Evolutionary conservation across 2,113 vertebrate genomes (phyloP).

Genomic region (Gopherus evgoodei): DNA sequence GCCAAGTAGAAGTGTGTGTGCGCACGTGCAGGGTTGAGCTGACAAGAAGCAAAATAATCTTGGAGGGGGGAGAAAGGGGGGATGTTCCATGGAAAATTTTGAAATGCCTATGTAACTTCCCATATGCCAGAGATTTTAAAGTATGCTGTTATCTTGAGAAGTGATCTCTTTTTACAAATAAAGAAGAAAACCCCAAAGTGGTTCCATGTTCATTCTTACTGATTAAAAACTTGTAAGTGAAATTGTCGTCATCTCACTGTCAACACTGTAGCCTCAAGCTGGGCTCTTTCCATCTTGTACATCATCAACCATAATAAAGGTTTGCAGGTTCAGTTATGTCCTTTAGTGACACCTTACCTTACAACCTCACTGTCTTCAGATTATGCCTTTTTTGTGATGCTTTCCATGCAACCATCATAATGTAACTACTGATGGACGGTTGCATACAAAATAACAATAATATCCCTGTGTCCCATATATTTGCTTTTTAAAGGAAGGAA

Average conservation of each 20-base stretch:
- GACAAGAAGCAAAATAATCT: neutral
- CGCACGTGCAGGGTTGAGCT: neutral
- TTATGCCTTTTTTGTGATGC: neutral
- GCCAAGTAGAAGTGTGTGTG: neutral
- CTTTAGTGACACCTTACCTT: neutral
- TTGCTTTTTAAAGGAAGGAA: neutral
- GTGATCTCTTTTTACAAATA: neutral
- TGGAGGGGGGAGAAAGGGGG: neutral
- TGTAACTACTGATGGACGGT: neutral
- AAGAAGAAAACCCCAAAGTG: neutral
- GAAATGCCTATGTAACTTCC: neutral
- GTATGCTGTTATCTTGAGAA: neutral
- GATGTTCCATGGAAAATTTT: neutral
- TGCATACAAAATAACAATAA: neutral
- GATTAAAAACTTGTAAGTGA: neutral
- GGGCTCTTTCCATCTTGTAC: neutral
- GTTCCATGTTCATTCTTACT: neutral
- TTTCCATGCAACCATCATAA: neutral
- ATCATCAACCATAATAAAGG: neutral
- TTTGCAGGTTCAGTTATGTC: neutral
- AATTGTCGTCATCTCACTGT: neutral
- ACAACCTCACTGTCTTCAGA: neutral
- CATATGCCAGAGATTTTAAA: neutral
- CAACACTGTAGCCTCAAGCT: neutral
- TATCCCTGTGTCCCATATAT: neutral